A percentile compares a stretch with the other conserved stretches of the same genome.
These are phyloP conservation scores for Halichondria panicea DNA, from an alignment of 37 sponge, comb jelly and placozoan species.

Conservation along the genomic window DNA sequence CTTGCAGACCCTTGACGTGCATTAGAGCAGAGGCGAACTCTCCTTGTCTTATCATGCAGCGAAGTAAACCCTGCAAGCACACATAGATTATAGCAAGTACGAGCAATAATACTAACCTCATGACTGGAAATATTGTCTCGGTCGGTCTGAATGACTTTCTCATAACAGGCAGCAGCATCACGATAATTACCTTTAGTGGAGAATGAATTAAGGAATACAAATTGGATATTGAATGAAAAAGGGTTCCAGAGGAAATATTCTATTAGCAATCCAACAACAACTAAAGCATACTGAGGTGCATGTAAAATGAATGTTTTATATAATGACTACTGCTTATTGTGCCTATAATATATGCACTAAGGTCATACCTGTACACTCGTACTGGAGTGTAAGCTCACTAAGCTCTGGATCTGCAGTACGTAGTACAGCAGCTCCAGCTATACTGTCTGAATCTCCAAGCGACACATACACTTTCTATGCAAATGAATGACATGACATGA, in stretches of 20 bases:
- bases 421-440: constrained; percentile 67
- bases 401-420: constrained; percentile 37
- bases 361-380: constrained; percentile 52
- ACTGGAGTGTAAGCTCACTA: constrained; percentile 59
- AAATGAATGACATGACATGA: background rate
- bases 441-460: constrained; percentile 79
- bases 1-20: constrained; percentile 64
- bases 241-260: background rate
- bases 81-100: background rate
- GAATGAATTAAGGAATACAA: too few relatives aligned
- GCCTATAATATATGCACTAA: background rate
- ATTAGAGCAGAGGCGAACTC: constrained; percentile 64
- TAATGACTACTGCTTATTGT: background rate
- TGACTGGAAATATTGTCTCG: constrained; percentile 38
- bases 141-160: constrained; percentile 48
- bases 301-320: too few relatives aligned
- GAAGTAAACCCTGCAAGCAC: constrained; percentile 56
- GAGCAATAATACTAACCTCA: constrained; percentile 29
- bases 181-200: constrained; percentile 70
- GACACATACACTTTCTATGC: constrained; percentile 65
- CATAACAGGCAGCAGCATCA: constrained; percentile 70
- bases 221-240: constrained; percentile 1
- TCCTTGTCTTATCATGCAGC: constrained; percentile 74
- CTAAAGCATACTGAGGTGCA: constrained; percentile 1
- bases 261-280: background rate